Percentiles rank a stretch among this genome's conserved stretches.
Evolutionary conservation across 2,888 invertebrate genomes (phyloP).

Genomic region (Trileptium ribeirensis): DNA sequence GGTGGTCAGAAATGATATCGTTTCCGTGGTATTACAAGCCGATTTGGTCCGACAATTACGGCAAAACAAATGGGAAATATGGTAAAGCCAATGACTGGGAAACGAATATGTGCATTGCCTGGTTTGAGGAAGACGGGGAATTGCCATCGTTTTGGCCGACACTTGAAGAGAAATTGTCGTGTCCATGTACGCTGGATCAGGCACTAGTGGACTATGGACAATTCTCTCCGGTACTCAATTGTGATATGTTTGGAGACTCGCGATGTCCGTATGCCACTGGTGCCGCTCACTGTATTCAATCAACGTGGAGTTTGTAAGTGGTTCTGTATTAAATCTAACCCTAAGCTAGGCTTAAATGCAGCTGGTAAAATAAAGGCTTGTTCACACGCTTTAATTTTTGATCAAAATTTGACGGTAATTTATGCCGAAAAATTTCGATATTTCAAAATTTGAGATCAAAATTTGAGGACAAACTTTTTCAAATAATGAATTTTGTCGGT

Average conservation of each 20-base stretch:
- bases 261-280: constrained; percentile 77
- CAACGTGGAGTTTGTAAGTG: constrained; percentile 80
- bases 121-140: constrained; percentile 57
- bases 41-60: constrained; percentile 75
- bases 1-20: constrained; percentile 86
- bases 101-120: constrained; percentile 71
- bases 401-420: too few relatives aligned
- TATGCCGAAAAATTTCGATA: too few relatives aligned
- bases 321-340: too few relatives aligned
- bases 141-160: constrained; percentile 40
- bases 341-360: too few relatives aligned
- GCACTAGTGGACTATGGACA: constrained; percentile 81
- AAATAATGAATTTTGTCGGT: too few relatives aligned
- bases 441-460: too few relatives aligned
- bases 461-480: too few relatives aligned
- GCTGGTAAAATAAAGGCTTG: too few relatives aligned
- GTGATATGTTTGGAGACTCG: constrained; percentile 75
- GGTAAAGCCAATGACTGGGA: constrained; percentile 63
- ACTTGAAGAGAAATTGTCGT: constrained; percentile 51
- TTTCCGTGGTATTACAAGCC: constrained; percentile 82
- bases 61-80: too few relatives aligned
- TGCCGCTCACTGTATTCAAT: constrained; percentile 81
- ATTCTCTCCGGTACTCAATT: constrained; percentile 77
- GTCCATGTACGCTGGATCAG: constrained; percentile 82
- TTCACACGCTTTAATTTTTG: too few relatives aligned